Evolutionary conservation across 2,113 vertebrate species (phyloP).

Genomic region (Rhea americana): DNA sequence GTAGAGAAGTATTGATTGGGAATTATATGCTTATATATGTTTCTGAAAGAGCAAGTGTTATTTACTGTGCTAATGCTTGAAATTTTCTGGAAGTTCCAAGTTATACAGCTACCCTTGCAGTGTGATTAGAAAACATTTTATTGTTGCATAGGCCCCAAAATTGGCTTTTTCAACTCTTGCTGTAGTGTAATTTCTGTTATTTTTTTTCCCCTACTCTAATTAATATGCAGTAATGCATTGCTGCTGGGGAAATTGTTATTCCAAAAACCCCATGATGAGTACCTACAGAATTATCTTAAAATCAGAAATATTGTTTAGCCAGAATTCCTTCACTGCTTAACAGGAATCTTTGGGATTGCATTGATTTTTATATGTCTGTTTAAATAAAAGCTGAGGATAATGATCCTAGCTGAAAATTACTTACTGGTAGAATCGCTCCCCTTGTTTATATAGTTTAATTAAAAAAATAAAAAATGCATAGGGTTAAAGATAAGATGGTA

Average conservation of each 20-base stretch:
- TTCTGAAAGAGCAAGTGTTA: not conserved
- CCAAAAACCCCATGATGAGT: not conserved
- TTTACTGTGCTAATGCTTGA: not conserved
- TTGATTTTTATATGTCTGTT: slow-evolving; percentile 33
- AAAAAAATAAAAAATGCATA: slow-evolving; percentile 60
- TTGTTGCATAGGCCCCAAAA: not conserved
- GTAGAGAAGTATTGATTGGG: not conserved
- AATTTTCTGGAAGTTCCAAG: not conserved
- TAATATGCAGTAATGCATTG: not conserved
- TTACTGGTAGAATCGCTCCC: slow-evolving; percentile 46
- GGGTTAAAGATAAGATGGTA: slow-evolving; percentile 73
- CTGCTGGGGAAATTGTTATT: not conserved
- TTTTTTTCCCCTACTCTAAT: not conserved
- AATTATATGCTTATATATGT: not conserved
- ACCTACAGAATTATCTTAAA: slow-evolving; percentile 34
- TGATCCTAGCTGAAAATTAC: not conserved
- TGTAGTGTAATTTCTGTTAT: not conserved
- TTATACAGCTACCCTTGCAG: not conserved
- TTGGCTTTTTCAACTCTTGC: not conserved
- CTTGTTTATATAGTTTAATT: slow-evolving; percentile 63
- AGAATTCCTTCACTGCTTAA: slow-evolving; percentile 75
- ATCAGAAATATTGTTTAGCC: not conserved
- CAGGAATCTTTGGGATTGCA: slow-evolving; percentile 19
- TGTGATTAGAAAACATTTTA: not conserved
- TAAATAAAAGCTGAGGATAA: slow-evolving; percentile 33